These are phyloP conservation scores for Bubo bubo DNA, from an alignment of 2,113 vertebrate species.

Conservation along the genomic window DNA sequence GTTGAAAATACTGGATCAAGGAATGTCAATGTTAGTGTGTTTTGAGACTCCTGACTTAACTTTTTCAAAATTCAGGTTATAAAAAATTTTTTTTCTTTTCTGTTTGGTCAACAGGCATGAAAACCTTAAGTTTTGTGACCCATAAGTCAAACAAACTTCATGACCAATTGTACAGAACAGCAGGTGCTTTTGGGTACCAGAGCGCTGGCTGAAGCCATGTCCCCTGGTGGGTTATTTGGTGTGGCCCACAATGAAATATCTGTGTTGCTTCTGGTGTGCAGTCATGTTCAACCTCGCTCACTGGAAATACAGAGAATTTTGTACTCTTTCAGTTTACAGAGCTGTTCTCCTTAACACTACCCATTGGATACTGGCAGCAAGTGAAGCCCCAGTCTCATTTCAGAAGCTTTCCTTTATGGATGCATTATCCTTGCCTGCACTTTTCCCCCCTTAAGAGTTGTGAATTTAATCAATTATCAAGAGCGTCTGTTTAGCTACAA, in stretches of 20 bases:
- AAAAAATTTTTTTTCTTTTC: neutral
- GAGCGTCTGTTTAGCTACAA: neutral
- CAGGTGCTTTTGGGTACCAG: neutral
- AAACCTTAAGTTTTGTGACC: neutral
- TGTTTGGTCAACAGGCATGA: neutral
- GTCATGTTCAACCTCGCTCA: neutral
- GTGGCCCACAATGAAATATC: neutral
- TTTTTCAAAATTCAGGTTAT: neutral
- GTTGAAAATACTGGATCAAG: neutral
- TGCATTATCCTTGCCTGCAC: neutral
- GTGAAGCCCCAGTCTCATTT: neutral
- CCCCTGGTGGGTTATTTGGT: neutral
- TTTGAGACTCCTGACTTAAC: neutral
- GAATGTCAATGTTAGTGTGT: neutral
- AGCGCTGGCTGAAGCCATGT: neutral
- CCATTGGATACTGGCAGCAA: neutral
- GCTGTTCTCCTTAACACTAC: neutral
- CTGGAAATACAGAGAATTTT: neutral
- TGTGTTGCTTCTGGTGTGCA: neutral
- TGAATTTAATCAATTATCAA: constrained; percentile 4
- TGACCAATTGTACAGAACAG: rapidly evolving
- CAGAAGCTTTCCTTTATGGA: neutral
- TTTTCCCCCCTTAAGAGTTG: neutral
- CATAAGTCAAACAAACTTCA: rapidly evolving
- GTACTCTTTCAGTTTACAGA: neutral